Percentiles rank a stretch among this genome's conserved stretches.
phyloP scores from a whole-genome alignment of 2,113 vertebrate species.

The Elanoides forficatus region DNA sequence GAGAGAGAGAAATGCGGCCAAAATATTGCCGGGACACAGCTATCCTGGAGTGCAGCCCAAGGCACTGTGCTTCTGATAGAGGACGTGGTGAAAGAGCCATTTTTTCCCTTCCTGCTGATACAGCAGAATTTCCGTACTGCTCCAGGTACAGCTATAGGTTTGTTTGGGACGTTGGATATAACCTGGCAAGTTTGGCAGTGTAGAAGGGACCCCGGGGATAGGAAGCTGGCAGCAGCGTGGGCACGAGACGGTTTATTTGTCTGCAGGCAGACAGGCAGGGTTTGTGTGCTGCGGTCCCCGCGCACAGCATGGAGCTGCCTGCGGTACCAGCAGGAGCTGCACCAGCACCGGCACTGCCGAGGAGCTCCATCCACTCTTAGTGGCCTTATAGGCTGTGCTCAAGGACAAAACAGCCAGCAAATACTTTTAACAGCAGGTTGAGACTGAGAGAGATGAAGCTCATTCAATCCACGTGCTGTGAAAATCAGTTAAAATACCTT shows the following conservation, averaged over 20 bases:
- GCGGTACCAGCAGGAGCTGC: not conserved
- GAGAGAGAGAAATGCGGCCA: not conserved
- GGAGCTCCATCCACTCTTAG: accelerated
- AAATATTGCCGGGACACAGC: not conserved
- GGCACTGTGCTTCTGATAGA: not conserved
- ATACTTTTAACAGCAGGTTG: not conserved
- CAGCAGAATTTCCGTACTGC: not conserved
- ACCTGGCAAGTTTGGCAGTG: not conserved
- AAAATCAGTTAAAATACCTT: not conserved
- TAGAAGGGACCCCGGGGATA: not conserved
- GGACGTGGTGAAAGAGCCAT: not conserved
- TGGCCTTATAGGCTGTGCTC: not conserved
- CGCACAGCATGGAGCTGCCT: accelerated
- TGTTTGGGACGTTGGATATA: not conserved
- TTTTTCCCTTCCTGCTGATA: not conserved
- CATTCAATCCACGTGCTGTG: not conserved
- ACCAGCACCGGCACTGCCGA: accelerated
- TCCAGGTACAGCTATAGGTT: not conserved
- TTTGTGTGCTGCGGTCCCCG: not conserved
- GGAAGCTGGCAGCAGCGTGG: accelerated
- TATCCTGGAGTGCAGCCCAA: accelerated
- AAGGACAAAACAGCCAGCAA: not conserved
- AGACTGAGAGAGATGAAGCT: not conserved
- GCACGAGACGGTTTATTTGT: accelerated
- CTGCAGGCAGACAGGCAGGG: not conserved